Evolutionary conservation across 2,888 invertebrate species (phyloP).

Genomic region (Ichneumoninae sp.): DNA sequence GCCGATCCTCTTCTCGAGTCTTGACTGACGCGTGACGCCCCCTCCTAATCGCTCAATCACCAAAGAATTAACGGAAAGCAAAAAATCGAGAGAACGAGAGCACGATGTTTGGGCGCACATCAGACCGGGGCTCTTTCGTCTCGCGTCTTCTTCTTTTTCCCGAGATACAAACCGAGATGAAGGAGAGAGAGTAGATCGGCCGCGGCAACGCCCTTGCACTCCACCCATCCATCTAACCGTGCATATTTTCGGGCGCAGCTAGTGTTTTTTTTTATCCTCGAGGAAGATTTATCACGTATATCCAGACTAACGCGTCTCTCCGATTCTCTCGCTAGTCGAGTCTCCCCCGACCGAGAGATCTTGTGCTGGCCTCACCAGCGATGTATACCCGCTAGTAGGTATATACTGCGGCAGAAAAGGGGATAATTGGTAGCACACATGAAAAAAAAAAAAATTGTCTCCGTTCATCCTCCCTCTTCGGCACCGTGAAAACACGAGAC

Average conservation of each 20-base stretch:
- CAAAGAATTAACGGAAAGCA: conserved; percentile 78
- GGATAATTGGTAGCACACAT: conserved; percentile 57
- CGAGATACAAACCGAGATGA: conserved; percentile 60
- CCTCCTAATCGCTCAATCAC: conserved; percentile 81
- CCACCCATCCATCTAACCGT: conserved; percentile 81
- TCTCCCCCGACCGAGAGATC: conserved; percentile 44
- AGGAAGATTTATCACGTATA: conserved; percentile 80
- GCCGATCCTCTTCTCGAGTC: conserved; percentile 69
- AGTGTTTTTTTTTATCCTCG: conserved; percentile 72
- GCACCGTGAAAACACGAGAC: conserved; percentile 55
- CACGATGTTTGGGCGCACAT: conserved; percentile 22
- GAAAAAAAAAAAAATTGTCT: conserved; percentile 42
- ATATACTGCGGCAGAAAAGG: conserved; percentile 40
- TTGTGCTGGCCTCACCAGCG: conserved; percentile 46
- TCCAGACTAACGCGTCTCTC: conserved; percentile 53
- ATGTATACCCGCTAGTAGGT: conserved; percentile 42
- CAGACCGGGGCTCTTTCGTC: conserved; percentile 22
- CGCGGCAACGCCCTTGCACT: conserved; percentile 80
- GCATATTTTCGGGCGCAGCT: conserved; percentile 79
- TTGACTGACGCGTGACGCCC: conserved; percentile 79
- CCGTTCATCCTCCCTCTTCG: conserved; percentile 18
- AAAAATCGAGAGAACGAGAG: conserved; percentile 47
- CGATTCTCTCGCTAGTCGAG: conserved; percentile 52
- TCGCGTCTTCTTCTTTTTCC: conserved; percentile 34
- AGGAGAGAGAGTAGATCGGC: conserved; percentile 68